Evolutionary conservation across 2,888 invertebrate genomes (phyloP).

Genomic region (Microctonus aethiopoides): DNA sequence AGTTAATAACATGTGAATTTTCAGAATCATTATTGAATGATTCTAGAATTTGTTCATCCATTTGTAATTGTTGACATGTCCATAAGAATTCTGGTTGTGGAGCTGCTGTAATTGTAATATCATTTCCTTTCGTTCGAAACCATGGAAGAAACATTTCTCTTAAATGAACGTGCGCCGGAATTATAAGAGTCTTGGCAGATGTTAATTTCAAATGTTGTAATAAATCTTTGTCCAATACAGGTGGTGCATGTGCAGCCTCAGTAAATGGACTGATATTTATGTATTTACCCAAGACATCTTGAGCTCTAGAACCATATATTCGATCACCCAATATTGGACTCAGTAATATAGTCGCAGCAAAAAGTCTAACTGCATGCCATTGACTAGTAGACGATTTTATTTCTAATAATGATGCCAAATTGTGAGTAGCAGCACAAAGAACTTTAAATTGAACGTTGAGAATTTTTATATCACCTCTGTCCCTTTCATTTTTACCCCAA

Average conservation of each 20-base stretch:
- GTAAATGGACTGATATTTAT: constrained; percentile 58
- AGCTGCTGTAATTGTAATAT: constrained; percentile 59
- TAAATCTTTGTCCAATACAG: constrained; percentile 48
- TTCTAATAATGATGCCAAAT: constrained; percentile 58
- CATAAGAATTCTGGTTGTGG: constrained; percentile 56
- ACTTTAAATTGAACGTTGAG: constrained; percentile 50
- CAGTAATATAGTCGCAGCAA: constrained; percentile 57
- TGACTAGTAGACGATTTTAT: constrained; percentile 52
- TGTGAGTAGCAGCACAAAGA: constrained; percentile 47
- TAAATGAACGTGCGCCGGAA: constrained; percentile 63
- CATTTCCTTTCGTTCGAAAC: constrained; percentile 39
- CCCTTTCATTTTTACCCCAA: constrained; percentile 45
- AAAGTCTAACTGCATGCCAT: constrained; percentile 62
- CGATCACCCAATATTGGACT: constrained; percentile 66
- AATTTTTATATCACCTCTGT: constrained; percentile 43
- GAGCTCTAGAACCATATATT: constrained; percentile 58
- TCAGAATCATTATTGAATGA: not conserved
- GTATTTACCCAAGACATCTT: constrained; percentile 56
- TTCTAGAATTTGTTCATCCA: constrained; percentile 43
- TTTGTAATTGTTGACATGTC: constrained; percentile 57
- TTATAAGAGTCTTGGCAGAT: constrained; percentile 45
- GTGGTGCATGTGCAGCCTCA: constrained; percentile 39
- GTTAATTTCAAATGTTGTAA: constrained; percentile 46
- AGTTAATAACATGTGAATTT: not conserved
- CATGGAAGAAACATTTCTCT: constrained; percentile 49